Conservation (phyloP, 2,797 vertebrate species). For the Xiphorhynchus erythropygius region DNA sequence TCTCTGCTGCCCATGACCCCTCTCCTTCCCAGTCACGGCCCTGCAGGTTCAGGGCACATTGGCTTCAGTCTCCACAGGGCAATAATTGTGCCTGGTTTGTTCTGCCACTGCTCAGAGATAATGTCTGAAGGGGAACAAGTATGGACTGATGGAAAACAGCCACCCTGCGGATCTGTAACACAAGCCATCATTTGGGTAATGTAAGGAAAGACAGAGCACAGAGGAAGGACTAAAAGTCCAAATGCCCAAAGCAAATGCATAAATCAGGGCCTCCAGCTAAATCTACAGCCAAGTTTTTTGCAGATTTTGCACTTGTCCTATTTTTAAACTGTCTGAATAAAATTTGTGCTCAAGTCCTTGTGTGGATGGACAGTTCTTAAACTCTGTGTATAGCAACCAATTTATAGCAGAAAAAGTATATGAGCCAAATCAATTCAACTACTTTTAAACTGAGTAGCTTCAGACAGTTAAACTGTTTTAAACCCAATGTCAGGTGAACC, state of each 20-base stretch:
- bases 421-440: not conserved
- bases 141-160: not conserved
- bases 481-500: not conserved
- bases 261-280: not conserved
- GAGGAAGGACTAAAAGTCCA: not conserved
- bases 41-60: fast-evolving
- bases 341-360: not conserved
- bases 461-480: not conserved
- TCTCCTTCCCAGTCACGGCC: not conserved
- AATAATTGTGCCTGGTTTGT: not conserved
- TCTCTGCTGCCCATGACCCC: not conserved
- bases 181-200: fast-evolving
- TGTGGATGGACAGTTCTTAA: not conserved
- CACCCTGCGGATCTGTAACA: not conserved
- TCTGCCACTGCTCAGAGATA: not conserved
- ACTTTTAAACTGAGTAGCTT: not conserved
- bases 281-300: not conserved
- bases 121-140: not conserved
- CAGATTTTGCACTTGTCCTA: not conserved
- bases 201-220: not conserved
- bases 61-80: not conserved
- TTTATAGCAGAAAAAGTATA: not conserved
- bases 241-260: not conserved
- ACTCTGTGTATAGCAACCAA: not conserved
- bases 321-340: not conserved